A percentile compares a stretch with the other conserved stretches of the same genome.
Evolutionary conservation across 2,113 vertebrate species (phyloP).

Genomic region (Origma solitaria): DNA sequence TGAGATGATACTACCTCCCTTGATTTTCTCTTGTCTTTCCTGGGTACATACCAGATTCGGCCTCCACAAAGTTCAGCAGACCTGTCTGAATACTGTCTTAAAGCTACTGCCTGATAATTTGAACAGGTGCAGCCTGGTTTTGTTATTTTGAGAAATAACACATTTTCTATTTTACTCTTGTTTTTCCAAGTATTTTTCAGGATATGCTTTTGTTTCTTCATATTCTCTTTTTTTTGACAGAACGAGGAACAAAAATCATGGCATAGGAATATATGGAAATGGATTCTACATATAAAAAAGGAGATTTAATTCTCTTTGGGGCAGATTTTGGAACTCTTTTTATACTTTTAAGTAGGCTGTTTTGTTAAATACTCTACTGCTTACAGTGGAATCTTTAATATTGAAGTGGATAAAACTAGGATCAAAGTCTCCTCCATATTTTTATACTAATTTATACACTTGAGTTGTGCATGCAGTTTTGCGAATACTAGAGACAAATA

Average conservation of each 20-base stretch:
- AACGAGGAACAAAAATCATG: neutral
- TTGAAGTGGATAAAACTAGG: neutral
- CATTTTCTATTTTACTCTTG: neutral
- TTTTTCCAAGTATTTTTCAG: neutral
- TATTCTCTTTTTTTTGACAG: neutral
- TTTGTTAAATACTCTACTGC: neutral
- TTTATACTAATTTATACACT: neutral
- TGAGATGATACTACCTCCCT: neutral
- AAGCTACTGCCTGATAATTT: neutral
- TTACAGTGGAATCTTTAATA: neutral
- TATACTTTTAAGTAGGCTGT: neutral
- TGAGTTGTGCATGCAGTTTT: neutral
- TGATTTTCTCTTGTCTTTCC: neutral
- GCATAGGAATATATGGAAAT: neutral
- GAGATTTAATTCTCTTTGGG: neutral
- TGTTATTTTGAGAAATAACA: neutral
- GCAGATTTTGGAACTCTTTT: neutral
- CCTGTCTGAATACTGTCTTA: neutral
- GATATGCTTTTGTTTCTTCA: neutral
- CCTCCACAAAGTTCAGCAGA: neutral
- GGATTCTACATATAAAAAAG: neutral
- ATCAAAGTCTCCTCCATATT: neutral
- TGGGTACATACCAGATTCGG: neutral
- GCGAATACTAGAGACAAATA: neutral
- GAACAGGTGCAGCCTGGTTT: neutral